Percentiles rank a stretch among this genome's conserved stretches.
phyloP scores from a whole-genome alignment of 2,888 invertebrate species.

The Caenorhabditis japonica region DNA sequence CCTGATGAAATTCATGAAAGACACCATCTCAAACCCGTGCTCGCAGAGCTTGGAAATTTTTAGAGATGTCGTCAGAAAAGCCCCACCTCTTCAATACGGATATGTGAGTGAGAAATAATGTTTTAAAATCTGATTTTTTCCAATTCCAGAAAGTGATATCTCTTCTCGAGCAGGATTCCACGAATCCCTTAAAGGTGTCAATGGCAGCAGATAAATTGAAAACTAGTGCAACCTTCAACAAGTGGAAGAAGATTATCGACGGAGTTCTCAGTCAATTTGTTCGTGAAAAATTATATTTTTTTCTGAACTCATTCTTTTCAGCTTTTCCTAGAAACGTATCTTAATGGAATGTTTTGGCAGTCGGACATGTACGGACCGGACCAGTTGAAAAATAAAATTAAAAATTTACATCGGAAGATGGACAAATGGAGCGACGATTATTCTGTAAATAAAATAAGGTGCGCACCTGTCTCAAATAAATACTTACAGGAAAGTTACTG shows the following conservation, averaged over 20 bases:
- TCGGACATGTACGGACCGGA: conserved; percentile 29
- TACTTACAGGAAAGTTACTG: conserved; percentile 5
- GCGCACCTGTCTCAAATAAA: no score
- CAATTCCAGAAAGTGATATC: conserved; percentile 20
- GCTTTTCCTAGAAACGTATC: conserved; percentile 24
- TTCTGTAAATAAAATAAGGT: background rate
- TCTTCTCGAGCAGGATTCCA: conserved; percentile 24
- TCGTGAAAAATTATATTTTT: background rate
- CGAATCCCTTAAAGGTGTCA: conserved; percentile 18
- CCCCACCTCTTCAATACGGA: conserved; percentile 10
- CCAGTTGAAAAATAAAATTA: conserved; percentile 6
- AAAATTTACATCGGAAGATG: conserved; percentile 7
- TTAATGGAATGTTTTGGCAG: conserved; percentile 31
- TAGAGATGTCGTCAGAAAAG: conserved; percentile 6
- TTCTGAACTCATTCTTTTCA: background rate
- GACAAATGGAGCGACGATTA: conserved; percentile 20
- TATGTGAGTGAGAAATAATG: conserved; percentile 10
- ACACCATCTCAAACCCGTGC: conserved; percentile 16
- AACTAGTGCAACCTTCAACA: conserved; percentile 3
- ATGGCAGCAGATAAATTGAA: conserved; percentile 24
- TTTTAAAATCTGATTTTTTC: background rate
- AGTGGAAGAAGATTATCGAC: conserved; percentile 27
- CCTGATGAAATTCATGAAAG: conserved; percentile 19
- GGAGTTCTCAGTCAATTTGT: conserved; percentile 32
- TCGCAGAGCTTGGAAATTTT: conserved; percentile 7